These are phyloP conservation scores for Campylomormyrus tamandua DNA, from an alignment of 2,113 vertebrate genomes.

Conservation along the genomic window DNA sequence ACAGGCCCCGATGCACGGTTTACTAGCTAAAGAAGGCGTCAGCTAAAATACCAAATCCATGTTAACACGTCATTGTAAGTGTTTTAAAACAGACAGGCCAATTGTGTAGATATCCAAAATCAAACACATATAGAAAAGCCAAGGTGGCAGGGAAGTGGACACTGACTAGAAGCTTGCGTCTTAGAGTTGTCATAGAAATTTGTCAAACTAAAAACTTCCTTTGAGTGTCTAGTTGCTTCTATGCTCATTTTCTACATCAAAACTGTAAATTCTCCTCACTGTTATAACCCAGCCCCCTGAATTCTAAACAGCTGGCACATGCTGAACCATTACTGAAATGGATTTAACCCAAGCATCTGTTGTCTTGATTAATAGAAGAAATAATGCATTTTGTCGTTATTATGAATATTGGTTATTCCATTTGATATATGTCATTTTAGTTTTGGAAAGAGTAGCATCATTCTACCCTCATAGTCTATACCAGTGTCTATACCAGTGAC, in stretches of 20 bases:
- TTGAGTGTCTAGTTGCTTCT: neutral
- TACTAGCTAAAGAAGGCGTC: neutral
- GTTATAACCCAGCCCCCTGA: neutral
- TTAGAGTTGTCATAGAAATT: neutral
- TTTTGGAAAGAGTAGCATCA: neutral
- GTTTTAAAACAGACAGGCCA: neutral
- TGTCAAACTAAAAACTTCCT: neutral
- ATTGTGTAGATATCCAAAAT: neutral
- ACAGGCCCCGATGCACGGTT: neutral
- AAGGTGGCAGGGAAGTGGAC: neutral
- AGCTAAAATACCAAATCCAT: neutral
- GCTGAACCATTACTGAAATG: neutral
- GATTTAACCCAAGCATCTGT: neutral
- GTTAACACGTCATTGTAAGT: neutral
- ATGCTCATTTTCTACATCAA: neutral
- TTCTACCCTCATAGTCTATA: neutral
- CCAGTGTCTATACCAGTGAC: too few species aligned
- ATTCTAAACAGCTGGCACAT: neutral
- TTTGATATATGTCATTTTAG: neutral
- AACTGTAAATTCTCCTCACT: neutral
- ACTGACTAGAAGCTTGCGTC: neutral
- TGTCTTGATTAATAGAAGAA: neutral
- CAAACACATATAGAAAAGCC: neutral
- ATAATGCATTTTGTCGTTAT: neutral
- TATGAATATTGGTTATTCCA: neutral